phyloP scores from a whole-genome alignment of 2,888 invertebrate species.

The Ctenicera cuprea region DNA sequence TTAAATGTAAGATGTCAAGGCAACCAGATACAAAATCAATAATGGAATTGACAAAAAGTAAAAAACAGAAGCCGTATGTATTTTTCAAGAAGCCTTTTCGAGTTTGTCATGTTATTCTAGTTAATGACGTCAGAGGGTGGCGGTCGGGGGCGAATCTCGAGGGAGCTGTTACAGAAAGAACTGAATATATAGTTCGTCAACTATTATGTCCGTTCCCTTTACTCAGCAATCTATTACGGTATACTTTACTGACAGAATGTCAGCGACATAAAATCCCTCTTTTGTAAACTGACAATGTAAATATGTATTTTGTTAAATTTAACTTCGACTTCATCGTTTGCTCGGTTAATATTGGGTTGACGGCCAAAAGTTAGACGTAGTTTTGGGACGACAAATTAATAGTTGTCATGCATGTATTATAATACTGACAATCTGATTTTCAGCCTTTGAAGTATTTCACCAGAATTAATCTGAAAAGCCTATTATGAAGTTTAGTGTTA shows the following conservation, averaged over 20 bases:
- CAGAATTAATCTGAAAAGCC: conserved; percentile 26
- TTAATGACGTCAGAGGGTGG: conserved; percentile 29
- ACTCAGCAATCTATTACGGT: conserved; percentile 39
- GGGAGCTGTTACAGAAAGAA: conserved; percentile 30
- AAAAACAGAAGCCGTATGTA: conserved; percentile 41
- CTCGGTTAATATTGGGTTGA: conserved; percentile 32
- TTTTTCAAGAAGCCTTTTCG: conserved; percentile 30
- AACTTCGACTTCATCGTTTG: conserved; percentile 37
- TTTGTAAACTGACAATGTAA: conserved; percentile 44
- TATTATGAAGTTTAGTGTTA: conserved; percentile 23
- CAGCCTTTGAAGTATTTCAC: conserved; percentile 10
- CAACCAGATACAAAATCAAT: conserved; percentile 27
- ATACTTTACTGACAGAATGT: conserved; percentile 35
- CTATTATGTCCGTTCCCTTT: conserved; percentile 34
- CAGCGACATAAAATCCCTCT: conserved; percentile 34
- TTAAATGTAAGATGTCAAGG: not conserved
- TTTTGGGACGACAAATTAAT: conserved; percentile 35
- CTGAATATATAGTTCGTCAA: conserved; percentile 38
- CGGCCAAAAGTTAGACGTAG: conserved; percentile 20
- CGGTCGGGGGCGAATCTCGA: conserved; percentile 20
- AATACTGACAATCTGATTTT: conserved; percentile 32
- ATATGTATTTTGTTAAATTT: conserved; percentile 44
- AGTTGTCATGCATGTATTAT: conserved; percentile 31
- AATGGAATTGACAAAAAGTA: conserved; percentile 14
- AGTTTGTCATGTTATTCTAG: conserved; percentile 31